Conservation (phyloP, 1,140 invertebrate species). For the Pygmarrhopalites habei region DNA sequence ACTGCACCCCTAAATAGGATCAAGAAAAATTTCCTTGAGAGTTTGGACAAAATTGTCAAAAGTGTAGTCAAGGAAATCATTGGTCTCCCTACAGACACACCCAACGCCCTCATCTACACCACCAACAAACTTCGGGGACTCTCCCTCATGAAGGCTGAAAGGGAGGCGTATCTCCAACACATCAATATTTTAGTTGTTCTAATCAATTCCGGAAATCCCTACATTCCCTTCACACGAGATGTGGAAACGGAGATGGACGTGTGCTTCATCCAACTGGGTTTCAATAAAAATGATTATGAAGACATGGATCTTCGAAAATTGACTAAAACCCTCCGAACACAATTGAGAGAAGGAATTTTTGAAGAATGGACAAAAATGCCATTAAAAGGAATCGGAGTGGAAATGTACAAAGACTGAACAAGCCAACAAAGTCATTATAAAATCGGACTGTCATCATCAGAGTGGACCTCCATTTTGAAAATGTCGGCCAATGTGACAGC, state of each 20-base stretch:
- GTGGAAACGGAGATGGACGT: not conserved
- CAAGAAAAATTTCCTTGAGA: not conserved
- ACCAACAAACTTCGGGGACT: not conserved
- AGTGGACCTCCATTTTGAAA: conserved; percentile 1
- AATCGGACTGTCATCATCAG: not conserved
- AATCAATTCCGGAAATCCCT: not conserved
- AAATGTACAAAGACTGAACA: not conserved
- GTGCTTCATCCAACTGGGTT: no score
- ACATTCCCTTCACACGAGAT: not conserved
- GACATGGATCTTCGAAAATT: no score
- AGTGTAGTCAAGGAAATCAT: not conserved
- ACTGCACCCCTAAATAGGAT: not conserved
- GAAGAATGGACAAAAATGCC: not conserved
- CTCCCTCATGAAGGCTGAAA: not conserved
- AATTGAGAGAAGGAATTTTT: not conserved
- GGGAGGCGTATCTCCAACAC: not conserved
- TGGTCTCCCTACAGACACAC: not conserved
- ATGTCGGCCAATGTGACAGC: conserved; percentile 10
- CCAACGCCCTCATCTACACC: not conserved
- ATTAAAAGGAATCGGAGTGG: not conserved
- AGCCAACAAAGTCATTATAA: not conserved
- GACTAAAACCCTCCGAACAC: not conserved
- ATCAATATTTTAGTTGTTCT: not conserved
- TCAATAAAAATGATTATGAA: not conserved
- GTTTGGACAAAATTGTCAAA: not conserved